phyloP scores from a whole-genome alignment of 2,113 vertebrate species.

The Talpa occidentalis region DNA sequence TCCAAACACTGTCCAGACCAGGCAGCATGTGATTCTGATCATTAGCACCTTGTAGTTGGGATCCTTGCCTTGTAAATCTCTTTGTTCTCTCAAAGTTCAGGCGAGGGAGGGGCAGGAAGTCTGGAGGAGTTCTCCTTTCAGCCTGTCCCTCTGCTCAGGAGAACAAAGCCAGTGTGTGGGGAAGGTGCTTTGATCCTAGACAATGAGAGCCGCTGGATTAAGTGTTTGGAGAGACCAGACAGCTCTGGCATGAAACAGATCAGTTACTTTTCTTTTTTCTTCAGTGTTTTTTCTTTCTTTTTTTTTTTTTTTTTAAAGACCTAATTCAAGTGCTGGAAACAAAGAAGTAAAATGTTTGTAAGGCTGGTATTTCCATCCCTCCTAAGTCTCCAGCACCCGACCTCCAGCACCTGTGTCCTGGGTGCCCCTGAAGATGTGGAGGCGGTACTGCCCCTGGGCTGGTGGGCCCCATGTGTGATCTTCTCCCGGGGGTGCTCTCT shows the following conservation, averaged over 20 bases:
- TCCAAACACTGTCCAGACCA: slow-evolving; percentile 2
- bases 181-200: slow-evolving; percentile 72
- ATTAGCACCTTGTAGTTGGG: slow-evolving; percentile 72
- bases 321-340: slow-evolving; percentile 48
- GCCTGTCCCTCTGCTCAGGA: slow-evolving; percentile 46
- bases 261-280: slow-evolving; percentile 50
- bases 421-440: neutral
- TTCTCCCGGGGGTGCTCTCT: neutral
- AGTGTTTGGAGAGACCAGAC: slow-evolving; percentile 70
- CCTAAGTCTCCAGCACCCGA: neutral
- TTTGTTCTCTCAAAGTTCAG: slow-evolving; percentile 74
- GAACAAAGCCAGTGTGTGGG: slow-evolving; percentile 60
- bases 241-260: slow-evolving; percentile 70
- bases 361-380: neutral
- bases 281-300: neutral
- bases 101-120: slow-evolving; percentile 64
- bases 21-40: slow-evolving; percentile 39
- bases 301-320: neutral
- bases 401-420: neutral
- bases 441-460: fast-evolving
- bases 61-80: slow-evolving; percentile 68
- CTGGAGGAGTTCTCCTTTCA: slow-evolving; percentile 44
- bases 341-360: slow-evolving; percentile 47
- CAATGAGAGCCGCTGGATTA: slow-evolving; percentile 64
- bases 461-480: neutral